Evolutionary conservation across 2,888 invertebrate species (phyloP), one percentile per base, ranked within the genome.

Genomic region (Tryphoninae sp.): DNA sequence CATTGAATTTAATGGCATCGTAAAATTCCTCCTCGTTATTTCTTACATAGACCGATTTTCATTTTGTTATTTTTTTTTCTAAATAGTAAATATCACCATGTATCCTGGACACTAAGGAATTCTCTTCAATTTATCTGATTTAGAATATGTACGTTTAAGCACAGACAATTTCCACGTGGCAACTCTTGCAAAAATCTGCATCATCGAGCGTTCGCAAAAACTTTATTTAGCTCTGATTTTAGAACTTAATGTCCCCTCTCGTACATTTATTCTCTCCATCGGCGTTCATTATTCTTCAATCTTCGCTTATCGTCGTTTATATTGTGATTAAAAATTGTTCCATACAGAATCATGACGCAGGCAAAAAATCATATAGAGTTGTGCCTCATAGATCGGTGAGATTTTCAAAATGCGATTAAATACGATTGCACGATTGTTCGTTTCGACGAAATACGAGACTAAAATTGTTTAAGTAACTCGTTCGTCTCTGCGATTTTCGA

Each of bases 31-130:
- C 65, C 19, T 68, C 69, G 59, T 82, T 68, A 76, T 77, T 33
- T 74, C 16, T 83, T 72, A 72, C 45, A 77, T 84, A 84, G 85
- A 83, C 83, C 85, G 83, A 73, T 71, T 64, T 22, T 65, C 53
- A 26, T 64, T 33, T 72, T 61, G 62, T 33, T 61, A 65, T 33
- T 71, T 23, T 74, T 59, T n/a, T 65, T 51, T 40, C 67, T 51
- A 33, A 76, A 61, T 79, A 11, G 19, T 73, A 49, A 73, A 72
- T 72, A 53, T 71, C 33, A 33, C 6, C 6, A 33, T 33, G 33
- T 4, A 6, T 51, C n/a, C n/a, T 42, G 42, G 2, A 45, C 19
- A 1, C 40, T 8, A 51, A 74, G 55, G 65, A 45, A 64, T 9
- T 55, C 40, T 62, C n/a, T 40, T 11, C 9, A 68, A 33, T 26